Evolutionary conservation across 2,888 invertebrate species (phyloP), one percentile per base, ranked within the genome.

Genomic region (Carpatolechia fugitivella): DNA sequence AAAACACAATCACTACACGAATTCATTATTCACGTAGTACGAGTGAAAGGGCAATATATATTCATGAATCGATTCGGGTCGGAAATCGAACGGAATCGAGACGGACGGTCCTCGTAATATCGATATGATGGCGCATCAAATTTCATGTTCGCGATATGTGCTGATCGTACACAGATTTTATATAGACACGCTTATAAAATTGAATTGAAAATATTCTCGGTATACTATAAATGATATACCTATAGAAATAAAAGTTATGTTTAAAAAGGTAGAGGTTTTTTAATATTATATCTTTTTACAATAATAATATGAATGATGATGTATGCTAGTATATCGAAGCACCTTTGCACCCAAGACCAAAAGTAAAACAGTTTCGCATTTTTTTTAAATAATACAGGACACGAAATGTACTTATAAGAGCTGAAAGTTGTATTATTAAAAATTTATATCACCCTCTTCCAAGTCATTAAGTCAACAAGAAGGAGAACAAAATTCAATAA

Each of bases 1-100:
- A 58, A 57, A 60, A 60, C 55, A 62, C 57, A 62, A 60, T 60
- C 62, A 60, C 57, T 58, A 57, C 56, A 55, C 56, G 60, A 60
- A 62, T 60, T 62, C 62, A 62, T 62, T 60, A 62, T 61, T 60
- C 61, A 56, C 58, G 56, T 62, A 58, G 60, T 54, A 55, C 60
- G 57, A 62, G 59, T 55, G 61, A 60, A 62, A 60, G 53, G 58
- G 62, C 71, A 69, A 77, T 81, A 80, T 77, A 73, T 81, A 81
- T 82, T 80, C 80, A 81, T 82, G 80, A 80, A 76, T 78, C 76
- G 76, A 74, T 76, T 70, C 64, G 49, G 59, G 58, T 58, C 59
- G 60, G 59, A 57, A 64, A 68, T 67, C 66, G 66, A 63, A 62
- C 63, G 58, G 63, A 60, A 66, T 63, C 67, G 69, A 67, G 66